Conservation (phyloP, 2,113 vertebrate genomes). For the Danio rerio region DNA sequence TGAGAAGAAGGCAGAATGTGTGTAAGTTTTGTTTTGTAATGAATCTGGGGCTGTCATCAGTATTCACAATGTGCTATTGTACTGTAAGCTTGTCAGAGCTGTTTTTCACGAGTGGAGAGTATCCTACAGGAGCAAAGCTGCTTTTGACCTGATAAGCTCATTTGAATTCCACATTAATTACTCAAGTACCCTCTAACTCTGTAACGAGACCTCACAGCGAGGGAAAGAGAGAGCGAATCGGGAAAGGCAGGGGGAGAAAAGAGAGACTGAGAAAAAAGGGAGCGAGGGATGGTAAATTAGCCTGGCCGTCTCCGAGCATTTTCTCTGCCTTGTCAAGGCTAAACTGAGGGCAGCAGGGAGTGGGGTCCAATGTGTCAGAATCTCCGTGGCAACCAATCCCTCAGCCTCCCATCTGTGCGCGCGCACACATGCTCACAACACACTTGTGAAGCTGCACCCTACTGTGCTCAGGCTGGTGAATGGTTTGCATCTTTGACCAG, state of each 20-base stretch:
- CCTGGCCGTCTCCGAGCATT: constrained; percentile 64
- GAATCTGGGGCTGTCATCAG: constrained; percentile 68
- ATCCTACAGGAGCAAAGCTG: constrained; percentile 78
- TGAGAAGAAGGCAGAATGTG: constrained; percentile 50
- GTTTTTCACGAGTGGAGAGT: constrained; percentile 72
- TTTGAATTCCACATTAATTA: constrained; percentile 83
- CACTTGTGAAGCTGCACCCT: constrained; percentile 54
- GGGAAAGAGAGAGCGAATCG: not conserved
- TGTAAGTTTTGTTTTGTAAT: constrained; percentile 70
- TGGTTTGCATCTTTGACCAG: constrained; percentile 68
- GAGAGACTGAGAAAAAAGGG: constrained; percentile 13
- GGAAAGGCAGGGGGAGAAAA: constrained; percentile 7
- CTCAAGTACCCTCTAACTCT: constrained; percentile 68
- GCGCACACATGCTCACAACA: constrained; percentile 38
- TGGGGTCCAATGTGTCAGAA: constrained; percentile 77
- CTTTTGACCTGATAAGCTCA: constrained; percentile 84
- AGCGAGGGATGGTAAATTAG: constrained; percentile 72
- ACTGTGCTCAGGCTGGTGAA: constrained; percentile 51
- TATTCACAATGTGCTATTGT: constrained; percentile 72
- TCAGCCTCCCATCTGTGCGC: constrained; percentile 68
- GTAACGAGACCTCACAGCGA: constrained; percentile 67
- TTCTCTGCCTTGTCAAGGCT: constrained; percentile 77
- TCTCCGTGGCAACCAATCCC: constrained; percentile 78
- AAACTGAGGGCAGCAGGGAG: constrained; percentile 81
- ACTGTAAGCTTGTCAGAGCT: constrained; percentile 63